Evolutionary conservation across 2,888 invertebrate species (phyloP).

Genomic region (Calameuta filiformis): DNA sequence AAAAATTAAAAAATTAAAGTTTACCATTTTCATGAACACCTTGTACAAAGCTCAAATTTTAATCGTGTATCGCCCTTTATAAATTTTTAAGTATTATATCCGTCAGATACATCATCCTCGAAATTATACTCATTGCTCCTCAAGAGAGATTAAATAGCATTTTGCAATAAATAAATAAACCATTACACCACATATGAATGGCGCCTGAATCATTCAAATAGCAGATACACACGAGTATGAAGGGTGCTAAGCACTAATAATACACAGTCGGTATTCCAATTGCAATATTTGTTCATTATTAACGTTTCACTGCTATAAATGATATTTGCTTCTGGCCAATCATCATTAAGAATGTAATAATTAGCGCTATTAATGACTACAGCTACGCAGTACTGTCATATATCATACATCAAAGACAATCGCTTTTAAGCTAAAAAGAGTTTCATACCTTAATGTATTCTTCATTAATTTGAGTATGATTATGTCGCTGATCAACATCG

Average conservation of each 20-base stretch:
- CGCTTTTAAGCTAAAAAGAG: background rate
- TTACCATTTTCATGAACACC: no score
- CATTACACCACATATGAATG: background rate
- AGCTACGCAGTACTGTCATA: background rate
- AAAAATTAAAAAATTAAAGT: no score
- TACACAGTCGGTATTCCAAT: background rate
- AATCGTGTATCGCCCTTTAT: no score
- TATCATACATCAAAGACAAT: background rate
- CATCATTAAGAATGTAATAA: background rate
- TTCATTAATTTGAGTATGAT: background rate
- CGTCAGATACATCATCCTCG: no score
- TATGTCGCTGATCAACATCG: constrained; percentile 43
- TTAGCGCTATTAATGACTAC: background rate
- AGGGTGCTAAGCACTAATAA: background rate
- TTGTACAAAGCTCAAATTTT: no score
- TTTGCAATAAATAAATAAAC: background rate
- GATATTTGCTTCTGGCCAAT: background rate
- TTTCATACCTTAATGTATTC: background rate
- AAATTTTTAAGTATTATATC: no score
- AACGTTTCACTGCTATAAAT: background rate
- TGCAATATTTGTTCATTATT: background rate
- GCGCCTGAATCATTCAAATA: background rate
- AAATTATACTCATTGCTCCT: no score
- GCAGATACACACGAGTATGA: background rate
- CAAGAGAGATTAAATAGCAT: background rate